These are phyloP conservation scores for Dryobotodes eremita DNA, from an alignment of 2,888 invertebrate genomes.

Conservation along the genomic window DNA sequence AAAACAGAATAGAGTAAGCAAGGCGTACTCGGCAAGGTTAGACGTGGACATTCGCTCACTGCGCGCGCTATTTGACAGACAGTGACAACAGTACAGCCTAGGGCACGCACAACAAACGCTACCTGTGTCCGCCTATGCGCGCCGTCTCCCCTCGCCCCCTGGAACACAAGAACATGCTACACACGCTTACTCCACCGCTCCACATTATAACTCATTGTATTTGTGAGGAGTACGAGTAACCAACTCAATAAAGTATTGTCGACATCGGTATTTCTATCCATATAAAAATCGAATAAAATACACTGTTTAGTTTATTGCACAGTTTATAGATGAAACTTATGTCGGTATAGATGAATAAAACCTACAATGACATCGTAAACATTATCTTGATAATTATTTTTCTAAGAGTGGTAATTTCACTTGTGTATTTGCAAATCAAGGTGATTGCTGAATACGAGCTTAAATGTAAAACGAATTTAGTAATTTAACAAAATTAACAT, in stretches of 20 bases:
- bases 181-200: conserved; percentile 84
- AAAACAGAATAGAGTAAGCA: conserved; percentile 63
- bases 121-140: conserved; percentile 89
- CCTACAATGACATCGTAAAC: neutral
- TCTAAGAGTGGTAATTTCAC: neutral
- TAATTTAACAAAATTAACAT: neutral
- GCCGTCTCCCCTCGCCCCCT: conserved; percentile 88
- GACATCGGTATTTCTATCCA: neutral
- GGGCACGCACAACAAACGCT: conserved; percentile 91
- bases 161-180: conserved; percentile 90
- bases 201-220: conserved; percentile 62
- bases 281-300: neutral
- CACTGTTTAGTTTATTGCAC: neutral
- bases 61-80: conserved; percentile 89
- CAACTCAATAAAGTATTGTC: neutral
- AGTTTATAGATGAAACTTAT: neutral
- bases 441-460: neutral
- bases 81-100: conserved; percentile 91
- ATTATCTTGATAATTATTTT: neutral
- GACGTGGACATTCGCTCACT: conserved; percentile 86
- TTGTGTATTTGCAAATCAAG: neutral
- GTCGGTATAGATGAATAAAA: neutral
- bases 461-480: neutral
- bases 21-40: conserved; percentile 75
- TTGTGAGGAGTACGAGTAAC: conserved; percentile 18